Conservation (phyloP, 2,113 vertebrate species). For the Nesoenas mayeri region DNA sequence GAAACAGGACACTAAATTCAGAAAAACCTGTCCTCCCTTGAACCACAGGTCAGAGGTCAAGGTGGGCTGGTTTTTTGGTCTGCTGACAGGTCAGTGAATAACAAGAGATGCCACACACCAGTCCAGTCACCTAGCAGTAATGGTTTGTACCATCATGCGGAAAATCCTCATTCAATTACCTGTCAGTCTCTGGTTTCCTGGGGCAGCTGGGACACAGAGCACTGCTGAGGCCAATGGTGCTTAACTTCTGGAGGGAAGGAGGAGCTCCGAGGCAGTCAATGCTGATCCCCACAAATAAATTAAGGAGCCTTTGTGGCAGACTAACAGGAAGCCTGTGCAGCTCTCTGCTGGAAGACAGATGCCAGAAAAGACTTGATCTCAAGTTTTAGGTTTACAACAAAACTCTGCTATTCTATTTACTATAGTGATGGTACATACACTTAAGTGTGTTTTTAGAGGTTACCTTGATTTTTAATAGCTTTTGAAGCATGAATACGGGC, state of each 20-base stretch:
- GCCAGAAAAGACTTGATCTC: background rate
- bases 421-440: background rate
- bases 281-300: background rate
- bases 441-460: background rate
- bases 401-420: background rate
- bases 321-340: background rate
- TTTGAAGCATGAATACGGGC: background rate
- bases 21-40: background rate
- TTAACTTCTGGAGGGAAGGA: slow-evolving; percentile 4
- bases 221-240: background rate
- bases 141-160: background rate
- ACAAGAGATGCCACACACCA: background rate
- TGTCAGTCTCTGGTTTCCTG: background rate
- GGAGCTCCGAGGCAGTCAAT: background rate
- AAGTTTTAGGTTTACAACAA: background rate
- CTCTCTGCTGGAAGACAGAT: background rate
- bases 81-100: background rate
- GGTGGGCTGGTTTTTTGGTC: background rate
- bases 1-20: background rate
- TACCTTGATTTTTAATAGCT: background rate
- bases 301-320: background rate
- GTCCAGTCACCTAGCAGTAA: background rate
- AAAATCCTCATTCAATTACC: slow-evolving; percentile 9
- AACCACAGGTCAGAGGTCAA: background rate
- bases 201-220: background rate